Conservation (phyloP, 2,888 invertebrate genomes). For the Gari tellinella region DNA sequence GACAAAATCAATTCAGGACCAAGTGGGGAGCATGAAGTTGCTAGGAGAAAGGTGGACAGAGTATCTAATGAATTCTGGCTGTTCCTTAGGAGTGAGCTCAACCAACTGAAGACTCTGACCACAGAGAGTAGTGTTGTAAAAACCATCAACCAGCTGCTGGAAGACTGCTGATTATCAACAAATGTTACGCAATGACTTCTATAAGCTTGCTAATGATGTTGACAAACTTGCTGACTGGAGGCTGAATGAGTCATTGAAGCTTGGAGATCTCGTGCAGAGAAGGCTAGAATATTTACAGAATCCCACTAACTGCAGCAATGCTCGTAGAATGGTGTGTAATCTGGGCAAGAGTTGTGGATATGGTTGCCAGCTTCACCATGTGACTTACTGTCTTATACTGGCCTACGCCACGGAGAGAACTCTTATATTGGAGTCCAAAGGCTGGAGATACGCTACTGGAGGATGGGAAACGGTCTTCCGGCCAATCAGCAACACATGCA, state of each 20-base stretch:
- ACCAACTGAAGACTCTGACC: constrained; percentile 87
- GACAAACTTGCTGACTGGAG: constrained; percentile 95
- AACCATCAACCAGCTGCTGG: constrained; percentile 88
- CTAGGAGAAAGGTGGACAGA: constrained; percentile 89
- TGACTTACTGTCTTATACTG: constrained; percentile 97
- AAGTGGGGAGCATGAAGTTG: constrained; percentile 70
- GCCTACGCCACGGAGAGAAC: constrained; percentile 98
- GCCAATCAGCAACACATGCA: constrained; percentile 94
- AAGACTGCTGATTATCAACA: constrained; percentile 91
- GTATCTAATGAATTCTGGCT: constrained; percentile 93
- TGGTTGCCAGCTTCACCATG: constrained; percentile 99
- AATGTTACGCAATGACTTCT: constrained; percentile 79
- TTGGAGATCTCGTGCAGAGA: constrained; percentile 93
- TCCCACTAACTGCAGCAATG: constrained; percentile 93
- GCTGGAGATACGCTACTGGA: constrained; percentile 95
- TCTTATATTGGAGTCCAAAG: constrained; percentile 95
- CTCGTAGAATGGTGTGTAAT: constrained; percentile 96
- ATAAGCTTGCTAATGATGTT: constrained; percentile 84
- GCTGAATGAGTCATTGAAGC: constrained; percentile 90
- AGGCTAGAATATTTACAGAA: constrained; percentile 91
- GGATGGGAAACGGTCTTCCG: constrained; percentile 98
- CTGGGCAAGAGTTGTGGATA: constrained; percentile 99
- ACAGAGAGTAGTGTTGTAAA: constrained; percentile 84
- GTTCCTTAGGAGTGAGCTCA: constrained; percentile 90
- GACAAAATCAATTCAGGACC: no score